Evolutionary conservation across 2,113 vertebrate genomes (phyloP).

Genomic region (Xiphophorus couchianus): DNA sequence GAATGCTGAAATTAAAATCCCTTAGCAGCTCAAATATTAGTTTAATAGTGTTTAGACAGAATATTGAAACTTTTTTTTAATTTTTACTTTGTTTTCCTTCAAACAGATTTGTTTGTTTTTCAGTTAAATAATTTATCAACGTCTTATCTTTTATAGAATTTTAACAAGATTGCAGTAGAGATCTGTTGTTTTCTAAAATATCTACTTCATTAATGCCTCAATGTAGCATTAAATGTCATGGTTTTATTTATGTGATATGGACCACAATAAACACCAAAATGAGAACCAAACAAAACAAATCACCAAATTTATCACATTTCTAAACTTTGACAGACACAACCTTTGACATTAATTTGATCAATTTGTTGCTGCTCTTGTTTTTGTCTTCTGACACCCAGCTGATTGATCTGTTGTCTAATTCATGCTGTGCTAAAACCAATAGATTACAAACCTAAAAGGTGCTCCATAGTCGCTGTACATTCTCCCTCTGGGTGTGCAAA

Average conservation of each 20-base stretch:
- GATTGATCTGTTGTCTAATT: background rate
- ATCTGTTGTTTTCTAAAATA: too few relatives aligned
- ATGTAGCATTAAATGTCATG: too few relatives aligned
- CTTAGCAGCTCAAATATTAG: too few relatives aligned
- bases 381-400: background rate
- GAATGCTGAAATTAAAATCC: too few relatives aligned
- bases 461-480: conserved; percentile 5
- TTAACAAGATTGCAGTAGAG: too few relatives aligned
- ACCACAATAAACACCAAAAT: background rate
- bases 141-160: too few relatives aligned
- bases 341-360: background rate
- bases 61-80: too few relatives aligned
- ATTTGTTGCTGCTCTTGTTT: background rate
- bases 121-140: too few relatives aligned
- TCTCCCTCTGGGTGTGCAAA: background rate
- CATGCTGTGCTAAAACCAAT: conserved; percentile 7
- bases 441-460: conserved; percentile 9
- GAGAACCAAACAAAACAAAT: background rate
- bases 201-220: too few relatives aligned
- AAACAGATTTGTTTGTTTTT: too few relatives aligned
- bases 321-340: background rate
- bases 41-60: too few relatives aligned
- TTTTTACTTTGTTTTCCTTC: too few relatives aligned
- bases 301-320: background rate
- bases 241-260: background rate